Base-by-base conservation (phyloP, 2,797 vertebrate genomes). In the Aplochiton taeniatus region DNA sequence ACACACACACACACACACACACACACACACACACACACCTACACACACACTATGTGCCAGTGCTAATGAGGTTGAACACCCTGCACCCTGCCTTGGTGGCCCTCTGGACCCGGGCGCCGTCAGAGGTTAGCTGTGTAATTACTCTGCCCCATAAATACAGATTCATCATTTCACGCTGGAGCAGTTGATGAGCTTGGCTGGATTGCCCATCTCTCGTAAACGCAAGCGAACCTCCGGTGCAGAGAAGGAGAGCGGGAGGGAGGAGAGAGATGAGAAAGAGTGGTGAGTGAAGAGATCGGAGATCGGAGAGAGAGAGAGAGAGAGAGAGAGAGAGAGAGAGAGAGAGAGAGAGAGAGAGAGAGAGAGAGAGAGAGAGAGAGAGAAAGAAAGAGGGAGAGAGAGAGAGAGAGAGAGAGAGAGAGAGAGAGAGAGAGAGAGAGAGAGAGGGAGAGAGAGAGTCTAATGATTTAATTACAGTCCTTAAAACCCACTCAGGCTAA, bases 401-500 rank as follows among this genome's bases (percentile, higher is more conserved):
- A 46, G 16, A 61, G 56, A 58, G 18, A 20, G 42, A 80, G 88
- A 82, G 85, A 79, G 82, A 84, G 81, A 77, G 88, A 86, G 91
- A 90, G 87, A 90, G 91, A n/a, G n/a, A n/a, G 46, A 45, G 13
- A 55, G 18, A 50, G 50, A 46, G 16, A 61, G 56, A 58, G 18
- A 20, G 42, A 80, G 88, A 82, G 85, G 80, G 82, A 84, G 81
- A 77, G 88, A 86, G 91, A 90, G 87, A 90, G 91, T 96, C 95
- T 96, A 96, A 96, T 98, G 95, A 96, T 96, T 96, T 98, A 97
- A 98, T 98, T 97, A 98, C 95, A 95, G 94, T 95, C 94, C 95
- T 96, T 96, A 97, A 95, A 93, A 92, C 94, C 94, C 95, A 84
- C 95, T 92, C 96, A 94, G 94, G 93, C 94, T 94, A 95, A 94